A percentile compares a stretch with the other conserved stretches of the same genome.
Conservation (phyloP, 2,797 vertebrate species). For the Pipistrellus nathusii region DNA sequence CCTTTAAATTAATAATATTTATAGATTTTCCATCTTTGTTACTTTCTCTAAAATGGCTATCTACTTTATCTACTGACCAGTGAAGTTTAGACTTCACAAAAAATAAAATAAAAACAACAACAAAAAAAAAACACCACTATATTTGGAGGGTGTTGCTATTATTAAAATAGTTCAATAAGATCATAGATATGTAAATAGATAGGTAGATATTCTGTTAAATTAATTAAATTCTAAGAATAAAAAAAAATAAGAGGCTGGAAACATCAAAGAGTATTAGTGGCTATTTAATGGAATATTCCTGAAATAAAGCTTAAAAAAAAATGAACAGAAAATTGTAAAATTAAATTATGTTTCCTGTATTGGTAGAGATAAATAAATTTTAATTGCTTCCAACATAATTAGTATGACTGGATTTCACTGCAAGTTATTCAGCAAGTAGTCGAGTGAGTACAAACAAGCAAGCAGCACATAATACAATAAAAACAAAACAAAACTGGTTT, state of each 20-base stretch:
- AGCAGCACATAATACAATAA: background rate
- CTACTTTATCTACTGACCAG: background rate
- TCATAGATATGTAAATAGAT: background rate
- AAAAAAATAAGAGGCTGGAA: background rate
- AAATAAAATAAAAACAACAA: background rate
- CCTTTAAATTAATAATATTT: conserved; percentile 1
- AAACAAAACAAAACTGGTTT: background rate
- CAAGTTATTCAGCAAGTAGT: background rate
- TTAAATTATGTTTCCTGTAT: background rate
- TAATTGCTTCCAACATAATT: background rate
- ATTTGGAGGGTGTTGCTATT: background rate
- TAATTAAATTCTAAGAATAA: conserved; percentile 5
- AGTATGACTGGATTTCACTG: background rate
- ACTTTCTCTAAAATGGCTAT: background rate
- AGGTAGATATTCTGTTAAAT: background rate
- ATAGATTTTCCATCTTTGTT: background rate
- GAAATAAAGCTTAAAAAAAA: background rate
- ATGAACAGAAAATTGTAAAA: conserved; percentile 19
- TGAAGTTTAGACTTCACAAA: background rate
- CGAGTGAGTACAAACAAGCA: background rate
- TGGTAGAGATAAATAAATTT: conserved; percentile 33
- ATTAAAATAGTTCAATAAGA: background rate
- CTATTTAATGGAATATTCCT: background rate
- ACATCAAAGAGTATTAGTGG: background rate
- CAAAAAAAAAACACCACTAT: too few species aligned